Evolutionary conservation across 2,113 vertebrate species (phyloP).

Genomic region (Channa maculata): DNA sequence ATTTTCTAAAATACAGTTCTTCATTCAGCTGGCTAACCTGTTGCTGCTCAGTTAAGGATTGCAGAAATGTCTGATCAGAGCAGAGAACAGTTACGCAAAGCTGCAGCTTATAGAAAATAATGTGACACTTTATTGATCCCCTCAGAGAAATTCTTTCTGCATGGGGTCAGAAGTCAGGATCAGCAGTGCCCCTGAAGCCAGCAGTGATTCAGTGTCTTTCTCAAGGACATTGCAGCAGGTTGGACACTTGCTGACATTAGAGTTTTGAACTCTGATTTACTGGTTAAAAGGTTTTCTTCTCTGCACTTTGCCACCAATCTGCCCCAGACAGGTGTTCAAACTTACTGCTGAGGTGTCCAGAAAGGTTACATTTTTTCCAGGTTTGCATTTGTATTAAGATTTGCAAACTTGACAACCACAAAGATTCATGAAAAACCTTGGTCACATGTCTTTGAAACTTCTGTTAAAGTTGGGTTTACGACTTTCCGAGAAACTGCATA

Average conservation of each 20-base stretch:
- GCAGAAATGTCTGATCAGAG: not conserved
- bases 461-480: too few species aligned
- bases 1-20: conserved; percentile 12
- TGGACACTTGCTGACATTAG: conserved; percentile 12
- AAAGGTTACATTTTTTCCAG: conserved; percentile 28
- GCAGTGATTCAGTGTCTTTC: conserved; percentile 32
- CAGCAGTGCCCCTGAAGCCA: conserved; percentile 24
- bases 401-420: conserved; percentile 8
- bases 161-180: conserved; percentile 55
- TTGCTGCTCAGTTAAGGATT: not conserved
- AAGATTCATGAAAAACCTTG: conserved; percentile 1
- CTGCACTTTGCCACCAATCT: conserved; percentile 26
- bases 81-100: conserved; percentile 9
- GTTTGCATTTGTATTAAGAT: conserved; percentile 3
- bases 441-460: not conserved
- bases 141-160: conserved; percentile 58
- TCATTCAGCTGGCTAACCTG: too few species aligned
- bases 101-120: not conserved
- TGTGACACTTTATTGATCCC: conserved; percentile 45
- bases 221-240: conserved; percentile 26
- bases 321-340: conserved; percentile 50
- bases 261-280: conserved; percentile 49
- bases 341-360: conserved; percentile 25
- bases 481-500: not conserved
- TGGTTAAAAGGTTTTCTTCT: conserved; percentile 19